These are phyloP conservation scores for Drosophila pandora DNA, from an alignment of 1,140 invertebrate species.

Conservation along the genomic window DNA sequence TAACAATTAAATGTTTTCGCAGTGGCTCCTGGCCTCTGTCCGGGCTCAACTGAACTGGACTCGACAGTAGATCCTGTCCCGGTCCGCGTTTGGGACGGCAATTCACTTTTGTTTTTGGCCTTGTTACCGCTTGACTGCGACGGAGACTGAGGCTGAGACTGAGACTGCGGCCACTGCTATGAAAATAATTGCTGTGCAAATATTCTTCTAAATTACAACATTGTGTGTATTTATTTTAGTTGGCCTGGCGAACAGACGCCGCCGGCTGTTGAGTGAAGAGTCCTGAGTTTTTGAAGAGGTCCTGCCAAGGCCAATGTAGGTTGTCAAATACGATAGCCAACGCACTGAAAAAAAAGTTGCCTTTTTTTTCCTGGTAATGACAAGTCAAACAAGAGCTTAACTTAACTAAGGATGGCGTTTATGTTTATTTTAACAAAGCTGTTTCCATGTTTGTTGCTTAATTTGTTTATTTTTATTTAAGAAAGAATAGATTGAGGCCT, in stretches of 20 bases:
- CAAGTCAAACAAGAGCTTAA: neutral
- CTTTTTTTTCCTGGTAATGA: neutral
- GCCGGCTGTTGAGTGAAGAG: constrained; percentile 32
- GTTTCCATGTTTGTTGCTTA: neutral
- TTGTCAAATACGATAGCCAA: constrained; percentile 16
- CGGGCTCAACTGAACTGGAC: constrained; percentile 6
- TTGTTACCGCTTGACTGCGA: constrained; percentile 42
- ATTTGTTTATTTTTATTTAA: neutral
- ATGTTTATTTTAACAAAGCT: too few relatives aligned
- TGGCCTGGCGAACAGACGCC: constrained; percentile 48
- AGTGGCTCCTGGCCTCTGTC: constrained; percentile 51
- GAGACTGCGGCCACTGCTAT: constrained; percentile 43
- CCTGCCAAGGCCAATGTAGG: constrained; percentile 41
- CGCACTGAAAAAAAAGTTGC: constrained; percentile 15
- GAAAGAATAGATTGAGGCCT: neutral
- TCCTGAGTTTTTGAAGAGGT: constrained; percentile 32
- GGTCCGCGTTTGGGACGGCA: constrained; percentile 52
- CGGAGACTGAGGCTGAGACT: neutral
- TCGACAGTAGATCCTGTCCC: constrained; percentile 6
- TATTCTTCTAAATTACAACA: constrained; percentile 75
- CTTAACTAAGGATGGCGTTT: neutral
- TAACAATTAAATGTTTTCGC: constrained; percentile 82
- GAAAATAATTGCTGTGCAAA: constrained; percentile 78
- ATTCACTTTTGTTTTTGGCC: constrained; percentile 75
- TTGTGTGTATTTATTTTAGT: constrained; percentile 76